phyloP scores from a whole-genome alignment of 1,140 invertebrate genomes.

The Bathynomus jamesi region DNA sequence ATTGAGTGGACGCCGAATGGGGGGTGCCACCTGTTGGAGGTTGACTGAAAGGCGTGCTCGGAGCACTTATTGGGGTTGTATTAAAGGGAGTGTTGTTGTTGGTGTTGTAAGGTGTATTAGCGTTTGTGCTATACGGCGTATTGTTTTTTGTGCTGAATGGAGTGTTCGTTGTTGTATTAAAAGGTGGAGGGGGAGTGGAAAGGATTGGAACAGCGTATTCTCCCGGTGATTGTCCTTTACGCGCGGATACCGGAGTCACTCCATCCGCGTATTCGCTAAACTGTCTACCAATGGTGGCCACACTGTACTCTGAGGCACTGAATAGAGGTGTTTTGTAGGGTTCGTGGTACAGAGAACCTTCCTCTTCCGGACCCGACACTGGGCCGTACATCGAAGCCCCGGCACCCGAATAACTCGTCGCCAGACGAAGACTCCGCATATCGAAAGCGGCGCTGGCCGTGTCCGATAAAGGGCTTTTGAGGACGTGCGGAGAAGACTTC shows the following conservation, averaged over 20 bases:
- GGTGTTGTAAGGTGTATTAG: slow-evolving; percentile 2
- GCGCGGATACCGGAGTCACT: background rate
- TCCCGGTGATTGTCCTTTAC: background rate
- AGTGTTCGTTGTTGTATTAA: background rate
- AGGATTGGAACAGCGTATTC: slow-evolving; percentile 28
- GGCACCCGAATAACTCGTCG: slow-evolving; percentile 44
- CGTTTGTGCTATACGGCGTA: background rate
- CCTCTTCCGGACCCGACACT: slow-evolving; percentile 41
- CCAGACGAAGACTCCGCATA: slow-evolving; percentile 57
- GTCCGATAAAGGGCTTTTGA: slow-evolving; percentile 49
- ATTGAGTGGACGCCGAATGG: background rate
- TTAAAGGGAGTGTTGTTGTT: slow-evolving; percentile 9
- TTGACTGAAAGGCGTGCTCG: slow-evolving; percentile 5
- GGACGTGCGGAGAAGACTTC: slow-evolving; percentile 61
- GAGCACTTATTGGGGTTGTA: slow-evolving; percentile 19
- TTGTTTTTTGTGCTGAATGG: background rate
- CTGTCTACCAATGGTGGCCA: slow-evolving; percentile 25
- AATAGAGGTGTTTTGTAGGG: slow-evolving; percentile 48
- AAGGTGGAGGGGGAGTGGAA: slow-evolving; percentile 25
- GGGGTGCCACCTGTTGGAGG: background rate
- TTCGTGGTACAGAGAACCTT: slow-evolving; percentile 54
- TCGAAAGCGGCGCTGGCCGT: slow-evolving; percentile 52
- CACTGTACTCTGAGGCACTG: slow-evolving; percentile 25
- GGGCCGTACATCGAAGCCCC: slow-evolving; percentile 45
- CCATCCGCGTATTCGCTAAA: slow-evolving; percentile 21